phyloP scores from a whole-genome alignment of 2,797 vertebrate genomes.

The Tragelaphus oryx region DNA sequence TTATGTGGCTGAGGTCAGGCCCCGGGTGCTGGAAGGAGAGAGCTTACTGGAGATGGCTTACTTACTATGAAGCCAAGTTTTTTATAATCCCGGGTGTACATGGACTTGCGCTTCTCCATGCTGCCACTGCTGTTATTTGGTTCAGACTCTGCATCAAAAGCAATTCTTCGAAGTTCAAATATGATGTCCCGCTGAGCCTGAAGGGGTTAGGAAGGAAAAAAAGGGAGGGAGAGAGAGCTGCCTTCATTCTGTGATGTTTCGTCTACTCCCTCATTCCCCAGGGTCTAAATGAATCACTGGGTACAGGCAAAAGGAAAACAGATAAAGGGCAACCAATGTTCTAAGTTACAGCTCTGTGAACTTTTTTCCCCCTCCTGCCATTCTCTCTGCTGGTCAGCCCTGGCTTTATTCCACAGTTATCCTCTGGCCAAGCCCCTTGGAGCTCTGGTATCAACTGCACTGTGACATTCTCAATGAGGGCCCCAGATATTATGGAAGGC shows the following conservation, averaged over 20 bases:
- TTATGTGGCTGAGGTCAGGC: slow-evolving; percentile 13
- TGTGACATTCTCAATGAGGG: not conserved
- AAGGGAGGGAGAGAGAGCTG: not conserved
- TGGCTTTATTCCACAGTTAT: not conserved
- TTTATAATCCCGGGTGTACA: slow-evolving; percentile 99
- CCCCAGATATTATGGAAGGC: not conserved
- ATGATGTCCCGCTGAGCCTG: slow-evolving; percentile 99
- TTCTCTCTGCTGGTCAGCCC: not conserved
- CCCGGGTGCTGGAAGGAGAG: not conserved
- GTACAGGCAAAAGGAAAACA: not conserved
- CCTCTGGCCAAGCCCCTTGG: not conserved
- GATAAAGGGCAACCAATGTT: not conserved
- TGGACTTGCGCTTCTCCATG: slow-evolving; percentile 97
- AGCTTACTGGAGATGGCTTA: slow-evolving; percentile 13
- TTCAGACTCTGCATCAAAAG: slow-evolving; percentile 94
- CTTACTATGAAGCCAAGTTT: slow-evolving; percentile 99
- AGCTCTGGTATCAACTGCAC: not conserved
- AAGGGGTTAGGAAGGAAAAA: not conserved
- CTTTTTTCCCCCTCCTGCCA: not conserved
- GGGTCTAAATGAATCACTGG: not conserved
- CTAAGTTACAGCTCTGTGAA: not conserved
- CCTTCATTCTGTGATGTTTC: not conserved
- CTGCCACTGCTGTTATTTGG: slow-evolving; percentile 93
- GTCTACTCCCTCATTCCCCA: not conserved
- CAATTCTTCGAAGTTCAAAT: slow-evolving; percentile 96